phyloP scores from a whole-genome alignment of 1,140 invertebrate species.

The Lethrus apterus region DNA sequence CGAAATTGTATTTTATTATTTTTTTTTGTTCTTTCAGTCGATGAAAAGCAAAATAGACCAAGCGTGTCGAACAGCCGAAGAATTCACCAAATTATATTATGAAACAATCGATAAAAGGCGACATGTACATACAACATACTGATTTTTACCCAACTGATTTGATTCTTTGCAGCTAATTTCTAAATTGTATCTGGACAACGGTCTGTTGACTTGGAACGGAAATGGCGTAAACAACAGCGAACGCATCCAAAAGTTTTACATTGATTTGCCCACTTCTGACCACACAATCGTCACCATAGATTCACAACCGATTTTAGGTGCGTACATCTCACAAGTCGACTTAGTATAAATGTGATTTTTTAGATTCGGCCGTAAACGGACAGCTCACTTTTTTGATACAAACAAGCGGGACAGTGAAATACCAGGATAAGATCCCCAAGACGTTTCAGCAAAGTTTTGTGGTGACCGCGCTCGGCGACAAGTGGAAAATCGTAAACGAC shows the following conservation, averaged over 20 bases:
- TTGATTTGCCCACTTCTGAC: slow-evolving; percentile 63
- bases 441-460: slow-evolving; percentile 76
- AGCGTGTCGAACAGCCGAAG: slow-evolving; percentile 67
- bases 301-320: slow-evolving; percentile 68
- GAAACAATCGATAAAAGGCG: slow-evolving; percentile 72
- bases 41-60: slow-evolving; percentile 55
- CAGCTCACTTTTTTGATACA: slow-evolving; percentile 68
- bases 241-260: slow-evolving; percentile 70
- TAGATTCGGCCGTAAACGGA: slow-evolving; percentile 48
- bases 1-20: too few relatives aligned
- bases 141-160: neutral
- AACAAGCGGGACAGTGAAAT: slow-evolving; percentile 65
- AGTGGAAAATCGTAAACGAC: slow-evolving; percentile 85
- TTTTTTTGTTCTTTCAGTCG: too few relatives aligned
- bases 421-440: slow-evolving; percentile 52
- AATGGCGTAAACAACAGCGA: slow-evolving; percentile 65
- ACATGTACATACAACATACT: slow-evolving; percentile 49
- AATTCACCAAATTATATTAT: slow-evolving; percentile 77
- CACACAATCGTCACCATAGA: slow-evolving; percentile 66
- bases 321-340: slow-evolving; percentile 16
- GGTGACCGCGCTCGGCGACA: slow-evolving; percentile 71
- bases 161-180: slow-evolving; percentile 54
- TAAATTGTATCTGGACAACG: slow-evolving; percentile 71
- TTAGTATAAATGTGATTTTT: slow-evolving; percentile 15
- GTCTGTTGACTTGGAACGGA: slow-evolving; percentile 80